phyloP scores from a whole-genome alignment of 2,888 invertebrate species.

The Himalopsyche tibetana region DNA sequence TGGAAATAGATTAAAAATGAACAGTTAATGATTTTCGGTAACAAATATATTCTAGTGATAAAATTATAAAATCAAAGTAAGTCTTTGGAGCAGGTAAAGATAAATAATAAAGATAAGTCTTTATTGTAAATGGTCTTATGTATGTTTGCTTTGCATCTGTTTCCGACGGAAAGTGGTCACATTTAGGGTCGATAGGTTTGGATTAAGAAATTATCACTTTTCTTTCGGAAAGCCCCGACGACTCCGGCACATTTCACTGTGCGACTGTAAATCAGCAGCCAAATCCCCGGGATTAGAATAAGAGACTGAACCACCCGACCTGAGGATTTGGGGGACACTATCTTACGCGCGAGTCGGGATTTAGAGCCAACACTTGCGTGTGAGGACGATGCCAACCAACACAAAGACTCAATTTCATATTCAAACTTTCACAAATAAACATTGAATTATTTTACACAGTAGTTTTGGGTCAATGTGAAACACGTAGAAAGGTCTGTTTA shows the following conservation, averaged over 20 bases:
- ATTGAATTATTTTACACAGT: background rate
- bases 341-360: conserved; percentile 66
- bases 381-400: conserved; percentile 36
- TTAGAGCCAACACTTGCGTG: conserved; percentile 59
- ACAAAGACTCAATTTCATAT: conserved; percentile 10
- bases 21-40: too few species aligned
- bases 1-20: too few species aligned
- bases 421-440: background rate
- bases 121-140: too few species aligned
- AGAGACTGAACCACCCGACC: conserved; percentile 76
- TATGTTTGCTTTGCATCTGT: background rate
- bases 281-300: conserved; percentile 79
- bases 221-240: conserved; percentile 74
- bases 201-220: conserved; percentile 84
- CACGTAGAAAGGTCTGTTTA: too few species aligned
- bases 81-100: too few species aligned
- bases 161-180: background rate
- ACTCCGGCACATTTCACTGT: conserved; percentile 70
- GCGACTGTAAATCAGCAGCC: conserved; percentile 78
- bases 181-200: conserved; percentile 74
- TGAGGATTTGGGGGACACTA: conserved; percentile 74
- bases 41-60: too few species aligned
- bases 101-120: too few species aligned
- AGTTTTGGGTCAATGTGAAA: too few species aligned
- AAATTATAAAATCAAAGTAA: too few species aligned